Evolutionary conservation across 2,797 vertebrate species (phyloP), one percentile per base, ranked within the genome.

Genomic region (Urocyon cinereoargenteus): DNA sequence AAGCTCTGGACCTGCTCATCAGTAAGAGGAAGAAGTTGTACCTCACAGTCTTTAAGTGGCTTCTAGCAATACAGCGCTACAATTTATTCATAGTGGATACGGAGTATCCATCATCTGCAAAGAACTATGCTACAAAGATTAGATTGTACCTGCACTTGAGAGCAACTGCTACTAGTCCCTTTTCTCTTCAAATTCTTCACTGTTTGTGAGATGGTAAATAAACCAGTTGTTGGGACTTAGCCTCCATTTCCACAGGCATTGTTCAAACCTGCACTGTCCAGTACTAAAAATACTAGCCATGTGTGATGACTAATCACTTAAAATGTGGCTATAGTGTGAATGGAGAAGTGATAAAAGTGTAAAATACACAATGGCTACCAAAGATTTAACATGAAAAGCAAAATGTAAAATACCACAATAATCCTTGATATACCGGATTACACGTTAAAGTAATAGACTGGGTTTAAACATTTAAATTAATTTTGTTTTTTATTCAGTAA

Each of bases 381-480:
- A 77, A 84, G 9, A 66, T 26, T 64, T 40, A 61, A 40, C 68
- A 73, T 5, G 21, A 81, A 94, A 93, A 91, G 22, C 24, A 75
- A 3, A 83, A 78, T 55, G 57, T 53, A 77, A 91, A 77, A 61
- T 24, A 92, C 16, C 6, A 45, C 49, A 77, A 5, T 88, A 55
- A 75, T 24, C 91, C 61, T 68, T 72, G 87, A 55, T 45, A 88
- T 15, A 31, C 2, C 55, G 18, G 14, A 70, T 45, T 70, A 83
- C 18, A 72, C 18, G 16, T 84, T 92, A 86, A 96, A 92, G 83
- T 89, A 92, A 68, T 83, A 94, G 62, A 91, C 72, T 73, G 15
- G 13, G 61, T 75, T 49, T 92, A 79, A 73, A 83, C 61, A 72
- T 24, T 86, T 77, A 72, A 94, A 87, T 86, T 61, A 78, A 57